Conservation (phyloP, 37 sponge, comb jelly and placozoan species). For the Beroe forskalii region DNA sequence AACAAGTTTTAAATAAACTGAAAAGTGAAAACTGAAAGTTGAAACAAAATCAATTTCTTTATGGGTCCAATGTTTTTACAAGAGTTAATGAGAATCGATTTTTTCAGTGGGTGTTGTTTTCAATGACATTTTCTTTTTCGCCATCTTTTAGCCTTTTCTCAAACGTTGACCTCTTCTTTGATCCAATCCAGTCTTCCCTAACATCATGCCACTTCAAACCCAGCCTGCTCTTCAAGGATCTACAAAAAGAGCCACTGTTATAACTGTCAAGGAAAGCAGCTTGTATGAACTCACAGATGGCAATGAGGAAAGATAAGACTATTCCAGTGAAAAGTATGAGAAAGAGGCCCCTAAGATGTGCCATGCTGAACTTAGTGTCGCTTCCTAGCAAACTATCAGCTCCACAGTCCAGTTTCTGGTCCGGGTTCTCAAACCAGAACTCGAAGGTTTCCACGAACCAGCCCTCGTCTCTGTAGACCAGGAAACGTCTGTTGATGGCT, state of each 20-base stretch:
- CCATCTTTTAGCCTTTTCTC: too few species aligned
- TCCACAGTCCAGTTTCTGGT: not conserved
- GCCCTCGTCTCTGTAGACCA: not conserved
- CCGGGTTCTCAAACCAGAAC: not conserved
- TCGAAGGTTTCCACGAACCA: not conserved
- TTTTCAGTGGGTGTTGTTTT: too few species aligned
- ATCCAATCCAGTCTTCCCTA: slow-evolving; percentile 15
- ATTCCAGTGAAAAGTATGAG: not conserved
- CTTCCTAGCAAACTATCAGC: not conserved
- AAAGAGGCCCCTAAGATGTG: not conserved
- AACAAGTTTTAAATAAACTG: too few species aligned
- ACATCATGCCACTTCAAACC: not conserved
- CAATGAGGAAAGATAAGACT: not conserved
- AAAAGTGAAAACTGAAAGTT: too few species aligned
- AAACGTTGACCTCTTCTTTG: too few species aligned
- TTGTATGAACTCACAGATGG: not conserved
- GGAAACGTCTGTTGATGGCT: not conserved
- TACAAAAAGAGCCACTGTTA: not conserved
- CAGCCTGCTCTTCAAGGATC: not conserved
- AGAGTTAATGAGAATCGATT: too few species aligned
- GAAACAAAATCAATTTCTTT: too few species aligned
- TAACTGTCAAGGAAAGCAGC: not conserved
- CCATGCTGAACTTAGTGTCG: not conserved
- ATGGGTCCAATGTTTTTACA: too few species aligned
- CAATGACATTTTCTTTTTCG: too few species aligned